A percentile compares a stretch with the other conserved stretches of the same genome.
These are phyloP conservation scores for Cromileptes altivelis DNA, from an alignment of 2,113 vertebrate species.

Conservation along the genomic window DNA sequence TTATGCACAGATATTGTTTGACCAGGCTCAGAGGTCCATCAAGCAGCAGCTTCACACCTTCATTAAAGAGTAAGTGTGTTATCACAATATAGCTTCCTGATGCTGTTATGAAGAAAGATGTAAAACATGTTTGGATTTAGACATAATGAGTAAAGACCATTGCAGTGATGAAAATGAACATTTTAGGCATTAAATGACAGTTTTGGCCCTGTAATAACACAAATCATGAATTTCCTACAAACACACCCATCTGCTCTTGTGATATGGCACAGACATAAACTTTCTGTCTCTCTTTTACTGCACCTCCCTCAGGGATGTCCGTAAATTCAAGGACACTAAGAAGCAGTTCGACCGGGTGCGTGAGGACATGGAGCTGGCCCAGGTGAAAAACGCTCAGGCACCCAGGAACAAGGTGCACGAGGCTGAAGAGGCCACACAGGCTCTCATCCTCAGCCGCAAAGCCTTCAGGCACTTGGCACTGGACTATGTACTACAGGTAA, in stretches of 20 bases:
- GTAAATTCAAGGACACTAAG: slow-evolving; percentile 98
- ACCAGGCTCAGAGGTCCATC: slow-evolving; percentile 98
- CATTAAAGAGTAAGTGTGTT: slow-evolving; percentile 96
- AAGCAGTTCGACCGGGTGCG: slow-evolving; percentile 98
- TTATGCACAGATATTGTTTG: slow-evolving; percentile 94
- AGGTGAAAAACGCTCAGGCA: slow-evolving; percentile 96
- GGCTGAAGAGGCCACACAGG: slow-evolving; percentile 93
- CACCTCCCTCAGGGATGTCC: slow-evolving; percentile 89
- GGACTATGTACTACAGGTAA: slow-evolving; percentile 97
- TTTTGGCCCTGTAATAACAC: not conserved
- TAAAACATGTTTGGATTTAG: not conserved
- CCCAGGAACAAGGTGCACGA: slow-evolving; percentile 95
- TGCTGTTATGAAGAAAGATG: not conserved
- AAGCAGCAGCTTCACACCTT: slow-evolving; percentile 96
- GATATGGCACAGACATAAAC: not conserved
- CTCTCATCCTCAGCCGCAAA: slow-evolving; percentile 91
- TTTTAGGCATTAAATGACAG: not conserved
- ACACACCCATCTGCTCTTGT: not conserved
- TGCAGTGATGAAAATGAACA: not conserved
- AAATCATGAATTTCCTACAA: not conserved
- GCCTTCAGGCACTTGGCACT: slow-evolving; percentile 96
- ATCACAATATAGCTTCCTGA: slow-evolving; percentile 29
- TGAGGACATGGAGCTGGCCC: slow-evolving; percentile 95
- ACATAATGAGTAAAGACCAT: not conserved
- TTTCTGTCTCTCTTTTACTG: not conserved